Conservation (phyloP, 2,888 invertebrate species). For the Brachypalpus laphriformis region DNA sequence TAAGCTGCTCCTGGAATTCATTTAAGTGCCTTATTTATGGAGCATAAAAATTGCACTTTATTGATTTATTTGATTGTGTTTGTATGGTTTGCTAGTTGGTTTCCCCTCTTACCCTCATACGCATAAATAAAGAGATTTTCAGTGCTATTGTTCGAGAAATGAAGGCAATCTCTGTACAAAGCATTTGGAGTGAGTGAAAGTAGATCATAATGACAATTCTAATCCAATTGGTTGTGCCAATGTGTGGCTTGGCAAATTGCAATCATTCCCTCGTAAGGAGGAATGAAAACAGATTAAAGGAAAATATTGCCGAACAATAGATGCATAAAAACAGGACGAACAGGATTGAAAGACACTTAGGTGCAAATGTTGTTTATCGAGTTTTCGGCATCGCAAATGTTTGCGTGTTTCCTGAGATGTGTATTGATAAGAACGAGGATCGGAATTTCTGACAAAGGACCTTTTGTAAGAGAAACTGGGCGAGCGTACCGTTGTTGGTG, state of each 20-base stretch:
- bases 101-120: background rate
- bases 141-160: background rate
- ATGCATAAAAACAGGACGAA: conserved; percentile 28
- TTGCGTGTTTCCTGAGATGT: conserved; percentile 23
- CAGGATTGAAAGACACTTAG: conserved; percentile 33
- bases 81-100: background rate
- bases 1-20: conserved; percentile 51
- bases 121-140: conserved; percentile 51
- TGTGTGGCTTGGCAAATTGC: conserved; percentile 56
- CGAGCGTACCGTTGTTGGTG: conserved; percentile 37
- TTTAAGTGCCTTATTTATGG: conserved; percentile 61
- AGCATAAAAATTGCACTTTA: conserved; percentile 56
- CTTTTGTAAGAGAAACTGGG: conserved; percentile 16
- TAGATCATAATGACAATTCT: conserved; percentile 24
- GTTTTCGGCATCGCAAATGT: conserved; percentile 3
- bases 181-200: conserved; percentile 10
- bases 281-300: conserved; percentile 14
- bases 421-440: conserved; percentile 18
- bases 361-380: conserved; percentile 47
- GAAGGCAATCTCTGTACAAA: background rate
- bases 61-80: conserved; percentile 45
- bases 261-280: conserved; percentile 35
- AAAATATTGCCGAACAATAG: conserved; percentile 21
- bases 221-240: conserved; percentile 53
- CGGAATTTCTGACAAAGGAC: conserved; percentile 14